Percentiles rank a stretch among this genome's conserved stretches.
These are phyloP conservation scores for Mythimna loreyi DNA, from an alignment of 2,888 invertebrate species.

Conservation along the genomic window DNA sequence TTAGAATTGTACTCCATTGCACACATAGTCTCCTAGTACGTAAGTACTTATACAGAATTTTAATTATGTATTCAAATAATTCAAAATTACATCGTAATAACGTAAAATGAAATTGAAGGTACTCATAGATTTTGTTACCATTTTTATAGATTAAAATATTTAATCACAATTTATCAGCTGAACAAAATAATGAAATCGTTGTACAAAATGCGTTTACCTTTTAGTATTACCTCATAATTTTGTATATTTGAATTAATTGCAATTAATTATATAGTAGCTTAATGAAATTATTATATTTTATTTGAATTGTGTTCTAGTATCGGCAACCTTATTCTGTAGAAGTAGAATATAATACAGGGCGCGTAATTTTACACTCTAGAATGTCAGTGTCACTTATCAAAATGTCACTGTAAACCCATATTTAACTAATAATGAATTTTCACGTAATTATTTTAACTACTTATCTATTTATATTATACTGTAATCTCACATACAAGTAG, in stretches of 20 bases:
- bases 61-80: slow-evolving; percentile 12
- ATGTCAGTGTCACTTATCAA: neutral
- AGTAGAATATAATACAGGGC: slow-evolving; percentile 4
- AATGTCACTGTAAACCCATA: neutral
- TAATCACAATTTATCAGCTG: slow-evolving; percentile 52
- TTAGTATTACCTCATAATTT: slow-evolving; percentile 74
- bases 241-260: slow-evolving; percentile 65
- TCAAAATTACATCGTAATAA: slow-evolving; percentile 28
- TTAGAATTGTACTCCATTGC: slow-evolving; percentile 22
- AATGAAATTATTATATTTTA: slow-evolving; percentile 59
- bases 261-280: slow-evolving; percentile 56
- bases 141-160: slow-evolving; percentile 51
- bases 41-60: neutral
- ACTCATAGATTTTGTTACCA: slow-evolving; percentile 58
- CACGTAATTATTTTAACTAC: slow-evolving; percentile 19
- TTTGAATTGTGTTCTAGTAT: slow-evolving; percentile 56
- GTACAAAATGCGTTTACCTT: slow-evolving; percentile 80
- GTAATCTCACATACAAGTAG: slow-evolving; percentile 24
- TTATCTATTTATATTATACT: slow-evolving; percentile 16
- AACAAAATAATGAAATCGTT: slow-evolving; percentile 72
- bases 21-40: slow-evolving; percentile 28
- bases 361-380: neutral
- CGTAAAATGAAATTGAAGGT: slow-evolving; percentile 32
- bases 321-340: slow-evolving; percentile 60
- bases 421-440: slow-evolving; percentile 6